These are phyloP conservation scores for Drosophila cardini DNA, from an alignment of 1,140 invertebrate genomes.

Conservation along the genomic window DNA sequence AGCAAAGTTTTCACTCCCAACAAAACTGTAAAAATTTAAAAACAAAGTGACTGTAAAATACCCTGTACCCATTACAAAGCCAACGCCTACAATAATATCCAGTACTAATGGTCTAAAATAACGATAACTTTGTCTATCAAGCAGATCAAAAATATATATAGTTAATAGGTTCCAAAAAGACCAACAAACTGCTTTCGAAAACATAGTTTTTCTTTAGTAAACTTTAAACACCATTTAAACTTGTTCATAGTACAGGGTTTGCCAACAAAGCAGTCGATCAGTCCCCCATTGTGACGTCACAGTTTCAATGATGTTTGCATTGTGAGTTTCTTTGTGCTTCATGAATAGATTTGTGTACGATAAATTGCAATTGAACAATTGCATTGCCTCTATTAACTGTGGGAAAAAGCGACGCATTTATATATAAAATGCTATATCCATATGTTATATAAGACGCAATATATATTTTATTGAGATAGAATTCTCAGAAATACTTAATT, in stretches of 20 bases:
- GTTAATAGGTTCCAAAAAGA: too few relatives aligned
- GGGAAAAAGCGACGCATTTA: slow-evolving; percentile 3
- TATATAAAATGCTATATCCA: neutral
- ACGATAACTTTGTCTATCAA: too few relatives aligned
- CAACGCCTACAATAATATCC: too few relatives aligned
- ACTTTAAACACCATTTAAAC: too few relatives aligned
- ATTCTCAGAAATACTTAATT: neutral
- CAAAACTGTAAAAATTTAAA: neutral
- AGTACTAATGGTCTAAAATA: too few relatives aligned
- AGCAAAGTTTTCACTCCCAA: neutral
- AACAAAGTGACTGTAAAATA: neutral
- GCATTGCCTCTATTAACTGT: slow-evolving; percentile 2
- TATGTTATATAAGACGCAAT: neutral
- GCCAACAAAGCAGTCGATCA: neutral
- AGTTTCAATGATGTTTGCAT: neutral
- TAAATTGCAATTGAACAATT: slow-evolving; percentile 13
- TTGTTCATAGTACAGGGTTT: too few relatives aligned
- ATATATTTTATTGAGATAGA: neutral
- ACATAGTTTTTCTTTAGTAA: too few relatives aligned
- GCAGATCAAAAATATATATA: too few relatives aligned
- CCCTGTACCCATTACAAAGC: too few relatives aligned
- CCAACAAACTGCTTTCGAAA: too few relatives aligned
- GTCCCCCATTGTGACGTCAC: slow-evolving; percentile 1
- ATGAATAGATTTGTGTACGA: slow-evolving; percentile 6
- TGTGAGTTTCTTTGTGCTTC: neutral